A percentile compares a stretch with the other conserved stretches of the same genome.
Conservation (phyloP, 2,797 vertebrate species). For the Psittacula derbiana region DNA sequence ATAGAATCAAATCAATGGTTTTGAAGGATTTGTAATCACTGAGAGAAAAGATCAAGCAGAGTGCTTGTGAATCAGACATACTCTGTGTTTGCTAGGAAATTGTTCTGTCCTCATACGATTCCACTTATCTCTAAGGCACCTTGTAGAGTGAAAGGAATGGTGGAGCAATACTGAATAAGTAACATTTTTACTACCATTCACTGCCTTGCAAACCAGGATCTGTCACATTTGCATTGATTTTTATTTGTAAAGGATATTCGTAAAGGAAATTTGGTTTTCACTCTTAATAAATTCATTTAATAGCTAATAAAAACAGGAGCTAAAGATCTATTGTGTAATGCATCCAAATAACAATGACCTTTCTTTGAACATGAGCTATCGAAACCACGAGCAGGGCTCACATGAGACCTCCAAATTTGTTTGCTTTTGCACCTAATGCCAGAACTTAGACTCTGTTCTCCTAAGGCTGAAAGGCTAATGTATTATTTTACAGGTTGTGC, state of each 20-base stretch:
- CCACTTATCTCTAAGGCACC: background rate
- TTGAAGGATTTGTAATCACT: background rate
- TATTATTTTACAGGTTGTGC: background rate
- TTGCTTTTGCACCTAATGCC: slow-evolving; percentile 27
- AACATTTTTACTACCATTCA: background rate
- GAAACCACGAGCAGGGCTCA: background rate
- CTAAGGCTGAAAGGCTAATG: slow-evolving; percentile 10
- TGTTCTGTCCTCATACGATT: background rate
- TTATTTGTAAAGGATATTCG: background rate
- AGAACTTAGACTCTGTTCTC: slow-evolving; percentile 41
- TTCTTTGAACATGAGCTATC: background rate
- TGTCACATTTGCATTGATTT: background rate
- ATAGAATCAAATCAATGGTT: background rate
- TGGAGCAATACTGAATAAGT: background rate
- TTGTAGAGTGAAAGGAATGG: background rate
- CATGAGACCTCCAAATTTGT: slow-evolving; percentile 26
- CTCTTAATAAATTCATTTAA: background rate
- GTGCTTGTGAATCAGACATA: background rate
- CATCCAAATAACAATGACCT: background rate
- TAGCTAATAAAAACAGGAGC: background rate
- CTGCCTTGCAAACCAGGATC: background rate
- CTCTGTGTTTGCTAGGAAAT: background rate
- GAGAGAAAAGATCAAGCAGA: background rate
- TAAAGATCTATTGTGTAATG: background rate
- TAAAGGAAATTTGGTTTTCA: background rate